Conservation (phyloP, 1,140 invertebrate species). For the Ladona fulva region DNA sequence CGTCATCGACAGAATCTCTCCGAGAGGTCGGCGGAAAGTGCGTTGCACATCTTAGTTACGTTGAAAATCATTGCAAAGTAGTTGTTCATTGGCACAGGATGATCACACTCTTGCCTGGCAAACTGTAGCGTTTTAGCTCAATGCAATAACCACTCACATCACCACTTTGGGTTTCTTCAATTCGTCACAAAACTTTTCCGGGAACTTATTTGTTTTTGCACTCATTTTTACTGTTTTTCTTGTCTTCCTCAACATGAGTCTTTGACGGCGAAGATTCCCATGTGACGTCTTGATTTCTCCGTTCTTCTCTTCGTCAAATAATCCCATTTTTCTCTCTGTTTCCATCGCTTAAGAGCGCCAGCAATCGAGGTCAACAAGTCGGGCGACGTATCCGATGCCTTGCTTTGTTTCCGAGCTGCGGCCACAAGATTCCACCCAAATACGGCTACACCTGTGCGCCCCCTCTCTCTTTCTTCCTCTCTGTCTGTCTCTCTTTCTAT, state of each 20-base stretch:
- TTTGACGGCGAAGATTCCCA: not conserved
- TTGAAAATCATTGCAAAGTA: not conserved
- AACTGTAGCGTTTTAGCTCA: not conserved
- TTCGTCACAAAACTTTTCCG: not conserved
- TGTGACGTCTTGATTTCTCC: not conserved
- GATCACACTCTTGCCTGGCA: not conserved
- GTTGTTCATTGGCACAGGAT: not conserved
- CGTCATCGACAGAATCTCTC: too few relatives aligned
- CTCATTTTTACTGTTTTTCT: not conserved
- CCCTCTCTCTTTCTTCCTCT: too few relatives aligned
- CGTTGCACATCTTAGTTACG: too few relatives aligned
- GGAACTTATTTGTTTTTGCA: not conserved
- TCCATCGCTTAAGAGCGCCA: not conserved
- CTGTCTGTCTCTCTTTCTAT: too few relatives aligned
- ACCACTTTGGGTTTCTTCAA: not conserved
- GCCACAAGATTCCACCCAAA: not conserved
- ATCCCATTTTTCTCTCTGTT: too few relatives aligned
- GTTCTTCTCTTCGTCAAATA: not conserved
- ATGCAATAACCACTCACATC: not conserved
- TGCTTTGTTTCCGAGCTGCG: not conserved
- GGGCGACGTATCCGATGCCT: not conserved
- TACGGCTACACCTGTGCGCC: not conserved
- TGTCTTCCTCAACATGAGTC: not conserved
- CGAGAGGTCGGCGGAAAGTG: too few relatives aligned
- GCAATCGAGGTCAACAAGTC: conserved; percentile 1